Base-by-base conservation (phyloP, 2,113 vertebrate genomes). In the Chiloscyllium plagiosum region DNA sequence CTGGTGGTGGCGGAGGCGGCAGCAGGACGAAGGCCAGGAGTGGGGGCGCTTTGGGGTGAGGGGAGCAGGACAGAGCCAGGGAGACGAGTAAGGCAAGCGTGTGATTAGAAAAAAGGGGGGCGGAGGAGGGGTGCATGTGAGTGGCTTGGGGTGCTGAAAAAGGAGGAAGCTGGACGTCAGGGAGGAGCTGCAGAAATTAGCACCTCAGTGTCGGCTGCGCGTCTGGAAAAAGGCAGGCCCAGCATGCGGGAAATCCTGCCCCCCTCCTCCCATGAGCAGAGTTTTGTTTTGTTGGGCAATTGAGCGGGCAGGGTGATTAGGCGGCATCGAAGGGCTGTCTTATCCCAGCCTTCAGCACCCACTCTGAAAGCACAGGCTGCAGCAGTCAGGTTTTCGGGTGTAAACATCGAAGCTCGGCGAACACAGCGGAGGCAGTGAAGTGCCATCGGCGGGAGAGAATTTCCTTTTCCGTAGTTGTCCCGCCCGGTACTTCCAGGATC, bases 141-240 rank as follows among this genome's bases (percentile, higher is more conserved):
- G n/a, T n/a, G 24, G 13, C 61, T 13, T 4, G 89, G 33, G 17
- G 33, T 19, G 61, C 17, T 22, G 17, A 19, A 22, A 68, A n/a
- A 29, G n/a, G 50, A 4, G 33, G 33, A 33, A 37, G 20, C 20
- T n/a, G 1, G 61, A 33, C 19, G 37, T 93, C 12, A 29, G 26
- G 87, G 52, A 29, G 52, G 52, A 90, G 87, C 56, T 90, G 89
- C 33, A 42, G 89, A 93, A 93, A 66, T 93, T 93, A 93, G 89
- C 89, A 93, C 89, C 89, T 93, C 56, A 66, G 89, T 37, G 61
- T n/a, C 7, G 6, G n/a, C 33, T 61, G 61, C 61, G 61, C 89
- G 24, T 83, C 50, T 4, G 26, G 6, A 13, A 33, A n/a, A 90
- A 50, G 56, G 56, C 56, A 61, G 56, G 56, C 56, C 12, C 12